phyloP scores from a whole-genome alignment of 1,140 invertebrate species.

The Aphelinus certus region DNA sequence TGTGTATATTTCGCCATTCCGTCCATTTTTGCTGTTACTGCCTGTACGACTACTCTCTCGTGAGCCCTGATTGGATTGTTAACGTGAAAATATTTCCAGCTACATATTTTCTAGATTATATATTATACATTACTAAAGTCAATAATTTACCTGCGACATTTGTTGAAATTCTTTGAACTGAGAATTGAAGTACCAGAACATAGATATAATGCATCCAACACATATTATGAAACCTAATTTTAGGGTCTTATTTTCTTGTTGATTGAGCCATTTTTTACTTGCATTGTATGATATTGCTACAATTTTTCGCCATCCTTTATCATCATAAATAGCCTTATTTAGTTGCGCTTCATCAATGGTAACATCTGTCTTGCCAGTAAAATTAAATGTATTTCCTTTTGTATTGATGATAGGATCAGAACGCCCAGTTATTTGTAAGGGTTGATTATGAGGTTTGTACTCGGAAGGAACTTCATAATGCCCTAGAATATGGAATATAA shows the following conservation, averaged over 20 bases:
- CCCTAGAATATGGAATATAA: conserved; percentile 66
- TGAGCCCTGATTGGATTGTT: conserved; percentile 56
- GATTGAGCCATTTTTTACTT: conserved; percentile 70
- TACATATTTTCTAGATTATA: neutral
- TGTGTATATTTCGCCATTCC: conserved; percentile 62
- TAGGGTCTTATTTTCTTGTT: conserved; percentile 75
- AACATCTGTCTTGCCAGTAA: conserved; percentile 10
- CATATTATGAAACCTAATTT: conserved; percentile 75
- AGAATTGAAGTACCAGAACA: conserved; percentile 75
- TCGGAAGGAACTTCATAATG: conserved; percentile 80
- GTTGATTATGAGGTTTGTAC: conserved; percentile 60
- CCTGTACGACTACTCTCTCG: conserved; percentile 58
- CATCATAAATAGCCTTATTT: conserved; percentile 28
- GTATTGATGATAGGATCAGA: conserved; percentile 62
- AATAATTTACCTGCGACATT: conserved; percentile 68
- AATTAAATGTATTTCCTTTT: conserved; percentile 35
- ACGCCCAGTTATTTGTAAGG: conserved; percentile 68
- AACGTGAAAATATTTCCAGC: conserved; percentile 9
- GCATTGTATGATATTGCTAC: conserved; percentile 44
- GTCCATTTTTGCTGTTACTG: conserved; percentile 53
- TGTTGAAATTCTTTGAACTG: conserved; percentile 72
- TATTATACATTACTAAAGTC: neutral
- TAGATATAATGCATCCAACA: conserved; percentile 71
- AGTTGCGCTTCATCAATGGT: conserved; percentile 32
- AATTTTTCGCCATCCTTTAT: conserved; percentile 46